Base-by-base conservation (phyloP, 2,113 vertebrate species). In the Mola mola region DNA sequence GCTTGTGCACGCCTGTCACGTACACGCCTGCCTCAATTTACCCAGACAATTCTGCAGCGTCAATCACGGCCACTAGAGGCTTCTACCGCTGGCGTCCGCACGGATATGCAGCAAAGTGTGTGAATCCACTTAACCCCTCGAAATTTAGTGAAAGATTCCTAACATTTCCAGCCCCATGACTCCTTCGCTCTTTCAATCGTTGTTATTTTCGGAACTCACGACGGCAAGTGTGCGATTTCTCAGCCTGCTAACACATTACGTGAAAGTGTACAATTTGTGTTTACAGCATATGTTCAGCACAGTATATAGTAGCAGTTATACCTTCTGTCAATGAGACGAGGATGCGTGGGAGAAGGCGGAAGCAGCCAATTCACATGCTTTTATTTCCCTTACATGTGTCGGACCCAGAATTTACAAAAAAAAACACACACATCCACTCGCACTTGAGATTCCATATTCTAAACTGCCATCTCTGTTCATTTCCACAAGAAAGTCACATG, bases 241-340 rank as follows among this genome's bases (percentile, higher is more conserved):
- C 79, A 43, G 53, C 68, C 47, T 62, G 6, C 49, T 19, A 61
- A 44, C 72, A 71, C 44, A 43, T 83, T 73, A 83, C 64, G 63
- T 66, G 46, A 40, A 55, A 62, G 62, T 69, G 75, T 64, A 24
- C 75, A 75, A 1, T 55, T 64, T 28, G 16, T 76, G 66, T 79
- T 60, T 72, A 3, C 25, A 60, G 75, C 73, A 82, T 82, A 81
- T 82, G 73, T 59, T 79, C 40, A 1, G 42, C 22, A 28, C 65
- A 48, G n/a, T n/a, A 44, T 66, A 36, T 33, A 29, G 42, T 50
- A 46, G 47, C 66, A 49, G 51, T 44, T 48, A 53, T 16, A 38
- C 72, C 58, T 36, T 62, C 59, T 79, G 75, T 60, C 75, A 66
- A 60, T 20, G 9, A 22, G 56, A 52, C 41, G 52, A 76, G 34